phyloP scores from a whole-genome alignment of 2,888 invertebrate species.

The Lepidochitona cinerea region DNA sequence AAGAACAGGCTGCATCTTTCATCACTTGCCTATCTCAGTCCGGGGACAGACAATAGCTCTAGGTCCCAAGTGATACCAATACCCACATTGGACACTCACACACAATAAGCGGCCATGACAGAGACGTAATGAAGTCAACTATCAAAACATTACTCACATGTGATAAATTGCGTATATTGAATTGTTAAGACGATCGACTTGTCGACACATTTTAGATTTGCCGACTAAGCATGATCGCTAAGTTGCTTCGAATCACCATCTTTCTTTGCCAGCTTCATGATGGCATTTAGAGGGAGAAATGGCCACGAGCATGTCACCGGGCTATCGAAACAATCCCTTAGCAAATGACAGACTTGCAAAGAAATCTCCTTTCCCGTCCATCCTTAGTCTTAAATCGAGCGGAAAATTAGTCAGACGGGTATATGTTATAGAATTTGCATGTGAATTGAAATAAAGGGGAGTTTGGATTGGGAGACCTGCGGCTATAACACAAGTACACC shows the following conservation, averaged over 20 bases:
- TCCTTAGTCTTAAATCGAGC: background rate
- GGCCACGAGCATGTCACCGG: background rate
- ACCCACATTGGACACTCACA: no score
- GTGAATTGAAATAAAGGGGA: constrained; percentile 1
- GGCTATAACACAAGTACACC: background rate
- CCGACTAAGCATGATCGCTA: no score
- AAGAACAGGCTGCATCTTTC: background rate
- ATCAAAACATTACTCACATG: no score
- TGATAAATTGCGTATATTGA: no score
- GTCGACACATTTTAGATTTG: no score
- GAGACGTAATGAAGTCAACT: no score
- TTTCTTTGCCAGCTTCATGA: background rate
- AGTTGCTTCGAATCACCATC: no score
- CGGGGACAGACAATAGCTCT: no score
- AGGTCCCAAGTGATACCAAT: no score
- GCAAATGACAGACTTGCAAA: background rate
- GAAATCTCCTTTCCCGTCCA: background rate
- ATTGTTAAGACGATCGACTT: no score
- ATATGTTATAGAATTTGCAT: constrained; percentile 7
- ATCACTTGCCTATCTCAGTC: background rate
- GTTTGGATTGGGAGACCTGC: background rate
- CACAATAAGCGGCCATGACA: no score
- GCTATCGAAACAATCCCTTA: constrained; percentile 1
- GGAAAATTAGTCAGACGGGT: constrained; percentile 3
- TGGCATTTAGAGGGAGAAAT: background rate